A percentile compares a stretch with the other conserved stretches of the same genome.
These are phyloP conservation scores for Troilus luridus DNA, from an alignment of 2,888 invertebrate genomes.

Conservation along the genomic window DNA sequence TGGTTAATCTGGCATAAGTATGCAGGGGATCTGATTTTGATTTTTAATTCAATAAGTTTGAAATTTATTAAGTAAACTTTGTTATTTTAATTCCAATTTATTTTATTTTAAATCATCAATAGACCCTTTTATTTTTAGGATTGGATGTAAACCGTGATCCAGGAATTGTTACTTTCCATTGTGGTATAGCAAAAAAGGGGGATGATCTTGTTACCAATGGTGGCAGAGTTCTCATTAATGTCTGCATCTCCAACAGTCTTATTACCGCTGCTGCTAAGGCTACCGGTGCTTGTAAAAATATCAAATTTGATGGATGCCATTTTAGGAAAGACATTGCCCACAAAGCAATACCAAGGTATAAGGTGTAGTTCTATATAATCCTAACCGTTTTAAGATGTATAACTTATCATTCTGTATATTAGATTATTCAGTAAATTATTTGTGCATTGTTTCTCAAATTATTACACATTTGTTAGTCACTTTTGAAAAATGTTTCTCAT, in stretches of 20 bases:
- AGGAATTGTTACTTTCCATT: conserved; percentile 83
- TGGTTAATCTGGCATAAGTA: no score
- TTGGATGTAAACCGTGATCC: conserved; percentile 73
- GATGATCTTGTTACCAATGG: conserved; percentile 83
- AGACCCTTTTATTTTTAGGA: conserved; percentile 70
- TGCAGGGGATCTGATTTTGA: no score
- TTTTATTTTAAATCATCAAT: neutral
- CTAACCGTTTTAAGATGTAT: neutral
- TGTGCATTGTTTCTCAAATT: neutral
- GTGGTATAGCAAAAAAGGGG: conserved; percentile 80
- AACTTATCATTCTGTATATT: neutral
- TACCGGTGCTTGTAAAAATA: conserved; percentile 78
- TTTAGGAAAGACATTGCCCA: conserved; percentile 92
- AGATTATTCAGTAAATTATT: neutral
- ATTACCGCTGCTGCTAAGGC: conserved; percentile 82
- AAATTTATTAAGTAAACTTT: neutral
- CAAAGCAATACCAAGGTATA: conserved; percentile 84
- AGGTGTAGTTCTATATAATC: neutral
- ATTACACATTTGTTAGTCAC: neutral
- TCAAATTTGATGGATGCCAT: conserved; percentile 89
- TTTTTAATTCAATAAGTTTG: neutral
- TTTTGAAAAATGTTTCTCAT: neutral
- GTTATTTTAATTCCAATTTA: neutral
- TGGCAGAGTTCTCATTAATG: conserved; percentile 90
- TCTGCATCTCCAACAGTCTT: conserved; percentile 79